Evolutionary conservation across 2,113 vertebrate genomes (phyloP), one percentile per base, ranked within the genome.

Genomic region (Limnothrissa miodon): DNA sequence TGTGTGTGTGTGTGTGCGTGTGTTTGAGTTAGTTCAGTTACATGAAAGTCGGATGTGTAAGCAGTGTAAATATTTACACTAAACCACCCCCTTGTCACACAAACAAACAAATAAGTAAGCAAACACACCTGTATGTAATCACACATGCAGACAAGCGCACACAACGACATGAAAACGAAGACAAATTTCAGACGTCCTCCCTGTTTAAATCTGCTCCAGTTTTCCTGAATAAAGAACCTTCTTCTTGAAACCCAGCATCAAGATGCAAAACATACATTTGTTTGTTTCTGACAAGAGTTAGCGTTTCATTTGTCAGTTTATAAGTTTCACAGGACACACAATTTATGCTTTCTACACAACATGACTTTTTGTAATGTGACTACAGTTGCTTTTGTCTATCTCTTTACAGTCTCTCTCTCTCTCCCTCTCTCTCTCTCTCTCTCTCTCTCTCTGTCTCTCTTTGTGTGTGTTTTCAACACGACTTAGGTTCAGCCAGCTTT

Each of bases 1-100:
- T 79, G 53, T 66, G 80, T 81, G 81, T 82, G 81, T 29, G 80
- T n/a, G 51, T 17, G 51, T 6, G 5, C n/a, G 53, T 59, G 53
- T 59, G 53, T 59, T 19, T 59, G 53, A 7, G 53, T 70, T 70
- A 70, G 25, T 9, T 66, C 7, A 66, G 25, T 19, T 56, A 66
- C 25, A 66, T 10, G 25, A 11, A 66, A 66, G 53, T n/a, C 25
- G 59, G 5, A 7, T 29, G 8, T 7, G 59, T 66, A 2, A 29
- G 42, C 42, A 42, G 42, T 42, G 42, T 15, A 13, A 2, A 66
- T 25, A 25, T 10, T 66, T 66, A 70, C 62, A 15, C 62, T 29
- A 1, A 70, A 9, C 29, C 11, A 36, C 62, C 25, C 29, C 62
- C 11, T 70, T 33, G 11, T 33, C 11, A 13, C 33, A 36, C 11